These are phyloP conservation scores for Cynoglossus semilaevis DNA, from an alignment of 2,113 vertebrate species.

Conservation along the genomic window DNA sequence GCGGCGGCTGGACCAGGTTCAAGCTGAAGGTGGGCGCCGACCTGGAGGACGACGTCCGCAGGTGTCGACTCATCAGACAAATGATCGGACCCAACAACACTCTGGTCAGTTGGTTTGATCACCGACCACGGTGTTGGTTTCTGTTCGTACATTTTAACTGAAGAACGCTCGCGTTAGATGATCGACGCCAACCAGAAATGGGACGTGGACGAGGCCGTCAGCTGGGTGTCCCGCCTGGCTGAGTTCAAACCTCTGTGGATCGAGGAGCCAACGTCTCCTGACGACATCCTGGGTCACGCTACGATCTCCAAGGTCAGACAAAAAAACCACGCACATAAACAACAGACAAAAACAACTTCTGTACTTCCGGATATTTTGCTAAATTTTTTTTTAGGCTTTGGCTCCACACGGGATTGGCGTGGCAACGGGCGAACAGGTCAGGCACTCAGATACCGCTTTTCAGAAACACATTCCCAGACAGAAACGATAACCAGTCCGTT, in stretches of 20 bases:
- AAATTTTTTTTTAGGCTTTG: constrained; percentile 71
- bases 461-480: neutral
- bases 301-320: constrained; percentile 75
- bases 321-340: neutral
- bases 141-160: neutral
- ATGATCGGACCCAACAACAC: constrained; percentile 76
- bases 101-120: constrained; percentile 52
- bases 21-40: constrained; percentile 83
- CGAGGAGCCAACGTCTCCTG: constrained; percentile 81
- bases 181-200: constrained; percentile 83
- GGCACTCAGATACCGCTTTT: constrained; percentile 19
- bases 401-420: constrained; percentile 76
- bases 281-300: constrained; percentile 81
- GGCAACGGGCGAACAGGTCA: constrained; percentile 81
- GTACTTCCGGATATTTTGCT: too few relatives aligned
- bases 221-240: constrained; percentile 76
- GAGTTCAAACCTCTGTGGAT: constrained; percentile 81
- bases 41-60: constrained; percentile 77
- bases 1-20: constrained; percentile 74
- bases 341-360: too few relatives aligned
- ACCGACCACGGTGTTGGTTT: neutral
- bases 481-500: neutral
- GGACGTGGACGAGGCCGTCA: constrained; percentile 79
- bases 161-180: constrained; percentile 71
- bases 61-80: constrained; percentile 75